Percentiles rank a stretch among this genome's conserved stretches.
Evolutionary conservation across 2,113 vertebrate species (phyloP).

Genomic region (Ranitomeya imitator): DNA sequence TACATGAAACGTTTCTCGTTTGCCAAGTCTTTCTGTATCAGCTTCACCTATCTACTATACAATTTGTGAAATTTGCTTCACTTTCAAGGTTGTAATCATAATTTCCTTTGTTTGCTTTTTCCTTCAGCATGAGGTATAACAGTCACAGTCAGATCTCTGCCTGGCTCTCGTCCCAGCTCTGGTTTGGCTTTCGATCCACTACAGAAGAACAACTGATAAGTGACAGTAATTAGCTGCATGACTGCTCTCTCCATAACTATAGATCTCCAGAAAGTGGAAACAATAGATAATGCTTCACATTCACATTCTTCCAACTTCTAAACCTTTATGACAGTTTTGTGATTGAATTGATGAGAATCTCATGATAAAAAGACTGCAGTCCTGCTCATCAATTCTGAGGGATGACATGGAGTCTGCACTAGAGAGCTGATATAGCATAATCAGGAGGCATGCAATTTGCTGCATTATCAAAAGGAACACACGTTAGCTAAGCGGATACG

Average conservation of each 20-base stretch:
- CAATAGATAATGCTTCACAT: background rate
- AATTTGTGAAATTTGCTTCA: background rate
- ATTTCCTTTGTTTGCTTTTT: background rate
- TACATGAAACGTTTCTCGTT: background rate
- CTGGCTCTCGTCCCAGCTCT: conserved; percentile 26
- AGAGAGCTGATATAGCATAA: conserved; percentile 62
- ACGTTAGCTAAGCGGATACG: conserved; percentile 10
- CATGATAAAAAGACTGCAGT: conserved; percentile 16
- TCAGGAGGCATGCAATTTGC: conserved; percentile 59
- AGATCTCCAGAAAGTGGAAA: background rate
- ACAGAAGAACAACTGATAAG: conserved; percentile 30
- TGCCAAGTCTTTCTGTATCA: background rate
- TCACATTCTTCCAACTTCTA: background rate
- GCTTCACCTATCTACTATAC: background rate
- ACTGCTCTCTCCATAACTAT: conserved; percentile 6
- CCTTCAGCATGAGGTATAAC: background rate
- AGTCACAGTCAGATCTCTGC: background rate
- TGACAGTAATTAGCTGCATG: conserved; percentile 28
- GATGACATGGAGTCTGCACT: conserved; percentile 48
- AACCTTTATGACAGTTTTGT: conserved; percentile 4
- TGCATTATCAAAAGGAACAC: conserved; percentile 46
- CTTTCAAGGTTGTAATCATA: background rate
- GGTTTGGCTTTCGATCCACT: background rate
- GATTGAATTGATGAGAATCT: background rate
- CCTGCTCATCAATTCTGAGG: conserved; percentile 46